Conservation (phyloP, 1,140 invertebrate genomes). For the Pogonognathellus flavescens region DNA sequence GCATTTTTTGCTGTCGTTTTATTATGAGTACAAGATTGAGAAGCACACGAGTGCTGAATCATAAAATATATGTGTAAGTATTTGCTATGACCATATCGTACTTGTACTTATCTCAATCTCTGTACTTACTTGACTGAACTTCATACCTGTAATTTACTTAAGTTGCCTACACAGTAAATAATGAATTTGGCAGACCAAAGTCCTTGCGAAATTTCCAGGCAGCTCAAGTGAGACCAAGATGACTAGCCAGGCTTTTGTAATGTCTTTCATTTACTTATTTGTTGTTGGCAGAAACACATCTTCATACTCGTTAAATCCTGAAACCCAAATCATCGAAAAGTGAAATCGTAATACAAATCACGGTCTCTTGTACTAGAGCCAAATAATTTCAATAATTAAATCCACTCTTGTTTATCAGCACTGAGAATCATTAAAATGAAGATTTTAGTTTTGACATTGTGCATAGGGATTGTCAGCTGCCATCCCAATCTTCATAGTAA, state of each 20-base stretch:
- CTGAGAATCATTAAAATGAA: slow-evolving; percentile 12
- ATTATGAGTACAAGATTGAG: no score
- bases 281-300: slow-evolving; percentile 38
- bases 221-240: slow-evolving; percentile 33
- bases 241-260: slow-evolving; percentile 8
- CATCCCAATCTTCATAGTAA: slow-evolving; percentile 11
- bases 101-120: not conserved
- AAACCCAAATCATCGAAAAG: not conserved
- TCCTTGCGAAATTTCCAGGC: slow-evolving; percentile 49
- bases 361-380: not conserved
- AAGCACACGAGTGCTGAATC: no score
- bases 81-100: not conserved
- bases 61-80: no score
- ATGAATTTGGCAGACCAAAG: slow-evolving; percentile 35
- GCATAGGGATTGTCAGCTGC: not conserved
- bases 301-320: not conserved
- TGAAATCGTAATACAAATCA: not conserved
- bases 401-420: not conserved
- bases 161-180: slow-evolving; percentile 5
- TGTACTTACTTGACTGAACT: not conserved
- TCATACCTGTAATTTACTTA: not conserved
- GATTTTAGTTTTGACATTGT: slow-evolving; percentile 14
- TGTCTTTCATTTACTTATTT: slow-evolving; percentile 28
- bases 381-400: not conserved
- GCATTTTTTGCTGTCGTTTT: no score